Evolutionary conservation across 2,888 invertebrate species (phyloP).

Genomic region (Julus scanicus): DNA sequence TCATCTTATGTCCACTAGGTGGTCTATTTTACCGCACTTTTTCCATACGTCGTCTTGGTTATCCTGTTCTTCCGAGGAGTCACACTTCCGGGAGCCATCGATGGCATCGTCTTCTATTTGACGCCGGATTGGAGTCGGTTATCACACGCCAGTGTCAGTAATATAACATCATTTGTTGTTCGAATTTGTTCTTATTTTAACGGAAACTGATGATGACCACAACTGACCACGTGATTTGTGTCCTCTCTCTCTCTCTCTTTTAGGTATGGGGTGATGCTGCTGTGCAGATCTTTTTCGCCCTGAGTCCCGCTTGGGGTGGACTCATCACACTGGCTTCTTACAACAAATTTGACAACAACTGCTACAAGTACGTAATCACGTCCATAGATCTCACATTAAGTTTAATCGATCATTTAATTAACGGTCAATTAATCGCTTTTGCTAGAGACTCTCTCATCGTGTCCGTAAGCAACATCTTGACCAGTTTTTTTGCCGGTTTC

Average conservation of each 20-base stretch:
- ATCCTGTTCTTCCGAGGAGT: conserved; percentile 82
- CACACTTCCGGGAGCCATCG: conserved; percentile 81
- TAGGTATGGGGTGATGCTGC: conserved; percentile 86
- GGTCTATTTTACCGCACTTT: conserved; percentile 80
- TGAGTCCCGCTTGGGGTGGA: conserved; percentile 88
- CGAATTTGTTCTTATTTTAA: background rate
- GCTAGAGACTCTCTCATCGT: conserved; percentile 79
- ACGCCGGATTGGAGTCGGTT: conserved; percentile 81
- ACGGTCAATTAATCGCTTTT: background rate
- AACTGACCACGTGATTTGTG: too few relatives aligned
- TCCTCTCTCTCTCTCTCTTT: too few relatives aligned
- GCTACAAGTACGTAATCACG: conserved; percentile 72
- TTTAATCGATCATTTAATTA: background rate
- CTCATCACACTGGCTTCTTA: conserved; percentile 86
- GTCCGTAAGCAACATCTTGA: conserved; percentile 79
- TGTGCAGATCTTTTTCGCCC: conserved; percentile 87
- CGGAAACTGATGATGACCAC: too few relatives aligned
- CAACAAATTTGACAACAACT: conserved; percentile 85
- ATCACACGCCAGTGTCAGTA: conserved; percentile 73
- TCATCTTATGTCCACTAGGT: conserved; percentile 68
- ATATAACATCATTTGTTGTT: conserved; percentile 62
- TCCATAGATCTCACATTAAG: background rate
- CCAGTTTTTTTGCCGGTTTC: conserved; percentile 83
- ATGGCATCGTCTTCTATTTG: conserved; percentile 82
- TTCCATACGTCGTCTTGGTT: conserved; percentile 79